A percentile compares a stretch with the other conserved stretches of the same genome.
These are phyloP conservation scores for Bactericera cockerelli DNA, from an alignment of 1,140 invertebrate species.

Conservation along the genomic window DNA sequence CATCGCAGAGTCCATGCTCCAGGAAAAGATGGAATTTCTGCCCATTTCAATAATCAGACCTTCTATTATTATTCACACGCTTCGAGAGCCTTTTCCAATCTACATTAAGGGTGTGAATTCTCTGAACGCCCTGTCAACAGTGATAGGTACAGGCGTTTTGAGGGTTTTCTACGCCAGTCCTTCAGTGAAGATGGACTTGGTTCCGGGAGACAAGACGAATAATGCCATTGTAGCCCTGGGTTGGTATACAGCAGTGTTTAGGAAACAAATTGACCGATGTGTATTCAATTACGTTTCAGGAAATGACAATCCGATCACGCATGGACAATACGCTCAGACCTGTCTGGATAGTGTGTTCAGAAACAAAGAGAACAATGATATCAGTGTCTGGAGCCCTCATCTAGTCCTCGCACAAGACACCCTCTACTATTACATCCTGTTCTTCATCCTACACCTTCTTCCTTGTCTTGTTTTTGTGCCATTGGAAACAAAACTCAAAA, in stretches of 20 bases:
- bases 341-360: background rate
- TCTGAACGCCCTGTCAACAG: background rate
- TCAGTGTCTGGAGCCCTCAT: background rate
- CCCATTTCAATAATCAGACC: conserved; percentile 40
- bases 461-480: background rate
- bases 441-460: background rate
- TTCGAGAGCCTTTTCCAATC: background rate
- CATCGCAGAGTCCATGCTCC: conserved; percentile 41
- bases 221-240: background rate
- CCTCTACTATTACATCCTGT: background rate
- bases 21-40: conserved; percentile 34
- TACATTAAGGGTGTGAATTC: background rate
- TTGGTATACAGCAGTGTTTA: background rate
- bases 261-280: background rate
- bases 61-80: conserved; percentile 32
- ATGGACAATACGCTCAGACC: background rate
- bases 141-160: background rate
- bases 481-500: background rate
- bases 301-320: background rate
- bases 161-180: background rate
- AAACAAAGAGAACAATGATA: background rate
- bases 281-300: background rate
- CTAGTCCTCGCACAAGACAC: background rate
- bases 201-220: background rate
- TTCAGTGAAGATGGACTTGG: background rate